Conservation (phyloP, 2,797 vertebrate species). For the Sebastiscus tertius region DNA sequence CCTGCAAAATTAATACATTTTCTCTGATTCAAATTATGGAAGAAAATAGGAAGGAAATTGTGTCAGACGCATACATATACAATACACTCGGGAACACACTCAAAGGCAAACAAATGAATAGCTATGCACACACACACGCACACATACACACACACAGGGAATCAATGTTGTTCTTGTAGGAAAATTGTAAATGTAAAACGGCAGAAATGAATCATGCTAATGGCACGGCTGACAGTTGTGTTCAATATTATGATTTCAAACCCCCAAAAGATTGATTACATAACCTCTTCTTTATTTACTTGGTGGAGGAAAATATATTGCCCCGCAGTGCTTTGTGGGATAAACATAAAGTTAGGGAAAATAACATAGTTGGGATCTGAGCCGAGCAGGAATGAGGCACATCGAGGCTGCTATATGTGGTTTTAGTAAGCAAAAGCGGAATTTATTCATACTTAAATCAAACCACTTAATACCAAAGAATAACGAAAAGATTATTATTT, state of each 20-base stretch:
- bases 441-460: constrained; percentile 29
- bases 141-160: constrained; percentile 53
- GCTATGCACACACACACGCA: constrained; percentile 32
- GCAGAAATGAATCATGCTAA: constrained; percentile 89
- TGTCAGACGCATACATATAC: constrained; percentile 76
- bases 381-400: constrained; percentile 17
- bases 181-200: constrained; percentile 87
- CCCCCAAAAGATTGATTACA: constrained; percentile 85
- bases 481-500: not conserved
- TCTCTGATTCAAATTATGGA: constrained; percentile 85
- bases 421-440: constrained; percentile 6
- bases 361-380: constrained; percentile 54
- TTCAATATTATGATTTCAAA: constrained; percentile 89
- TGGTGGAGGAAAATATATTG: constrained; percentile 74
- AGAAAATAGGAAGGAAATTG: constrained; percentile 85
- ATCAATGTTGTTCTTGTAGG: constrained; percentile 86
- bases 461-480: constrained; percentile 12
- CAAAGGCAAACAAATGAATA: constrained; percentile 62
- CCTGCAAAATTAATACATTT: constrained; percentile 84
- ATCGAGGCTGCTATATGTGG: constrained; percentile 22
- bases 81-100: constrained; percentile 67
- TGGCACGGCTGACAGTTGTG: constrained; percentile 85
- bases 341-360: constrained; percentile 69
- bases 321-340: constrained; percentile 62
- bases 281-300: constrained; percentile 86